Conservation (phyloP, 2,113 vertebrate genomes). For the Collichthys lucidus region DNA sequence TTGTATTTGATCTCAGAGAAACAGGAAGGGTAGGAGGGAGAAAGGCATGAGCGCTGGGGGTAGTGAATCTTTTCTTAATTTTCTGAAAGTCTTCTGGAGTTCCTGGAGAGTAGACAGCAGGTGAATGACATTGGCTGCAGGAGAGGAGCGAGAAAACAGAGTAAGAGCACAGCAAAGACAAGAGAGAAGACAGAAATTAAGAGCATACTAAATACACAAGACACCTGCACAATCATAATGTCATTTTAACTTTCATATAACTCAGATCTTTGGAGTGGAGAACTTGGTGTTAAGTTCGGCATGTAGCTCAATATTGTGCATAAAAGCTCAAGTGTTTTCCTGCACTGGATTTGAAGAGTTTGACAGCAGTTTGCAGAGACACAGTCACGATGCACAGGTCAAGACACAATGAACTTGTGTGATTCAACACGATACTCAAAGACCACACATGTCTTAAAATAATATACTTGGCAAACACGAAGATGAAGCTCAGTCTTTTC, state of each 20-base stretch:
- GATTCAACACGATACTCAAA: constrained; percentile 33
- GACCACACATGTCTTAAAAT: not conserved
- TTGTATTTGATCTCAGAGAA: constrained; percentile 56
- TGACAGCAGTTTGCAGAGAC: constrained; percentile 34
- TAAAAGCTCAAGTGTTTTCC: constrained; percentile 5
- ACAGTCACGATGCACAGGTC: constrained; percentile 24
- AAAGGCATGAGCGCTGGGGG: not conserved
- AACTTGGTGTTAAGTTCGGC: constrained; percentile 12
- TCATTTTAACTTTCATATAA: constrained; percentile 16
- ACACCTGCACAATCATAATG: not conserved
- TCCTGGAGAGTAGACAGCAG: constrained; percentile 37
- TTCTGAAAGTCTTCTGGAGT: constrained; percentile 33
- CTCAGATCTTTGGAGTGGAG: constrained; percentile 33
- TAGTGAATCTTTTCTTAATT: constrained; percentile 48
- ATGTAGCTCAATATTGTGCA: constrained; percentile 11
- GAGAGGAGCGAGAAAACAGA: not conserved
- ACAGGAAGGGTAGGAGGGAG: constrained; percentile 33
- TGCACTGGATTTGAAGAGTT: not conserved
- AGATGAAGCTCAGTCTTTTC: constrained; percentile 31
- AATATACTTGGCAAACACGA: not conserved
- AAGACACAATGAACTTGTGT: constrained; percentile 14
- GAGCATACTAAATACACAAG: constrained; percentile 6
- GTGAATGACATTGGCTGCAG: constrained; percentile 35
- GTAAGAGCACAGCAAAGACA: constrained; percentile 2
- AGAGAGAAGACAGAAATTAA: constrained; percentile 1